Conservation (phyloP, 2,888 invertebrate genomes). For the Plagodis pulveraria region DNA sequence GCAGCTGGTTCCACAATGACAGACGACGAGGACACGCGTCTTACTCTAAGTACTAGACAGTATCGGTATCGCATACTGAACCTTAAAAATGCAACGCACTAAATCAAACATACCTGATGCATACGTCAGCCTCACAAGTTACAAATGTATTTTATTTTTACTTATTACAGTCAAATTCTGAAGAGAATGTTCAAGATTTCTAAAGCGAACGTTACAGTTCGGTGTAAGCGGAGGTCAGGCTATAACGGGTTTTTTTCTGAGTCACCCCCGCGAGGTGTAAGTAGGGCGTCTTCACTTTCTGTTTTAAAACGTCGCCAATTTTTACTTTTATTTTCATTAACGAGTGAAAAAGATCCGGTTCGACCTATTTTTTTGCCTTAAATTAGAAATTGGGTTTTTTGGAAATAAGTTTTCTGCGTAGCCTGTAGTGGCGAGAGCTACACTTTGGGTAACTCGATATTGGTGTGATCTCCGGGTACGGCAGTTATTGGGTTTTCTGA, state of each 20-base stretch:
- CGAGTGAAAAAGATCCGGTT: slow-evolving; percentile 31
- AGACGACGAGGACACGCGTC: too few relatives aligned
- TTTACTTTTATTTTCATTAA: slow-evolving; percentile 34
- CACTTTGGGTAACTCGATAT: too few relatives aligned
- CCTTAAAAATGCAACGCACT: too few relatives aligned
- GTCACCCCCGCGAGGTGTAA: slow-evolving; percentile 54
- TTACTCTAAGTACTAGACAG: too few relatives aligned
- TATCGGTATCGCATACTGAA: too few relatives aligned
- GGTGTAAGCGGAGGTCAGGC: slow-evolving; percentile 47
- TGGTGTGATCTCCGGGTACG: too few relatives aligned
- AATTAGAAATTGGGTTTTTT: slow-evolving; percentile 2
- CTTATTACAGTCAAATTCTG: neutral
- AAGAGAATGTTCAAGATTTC: neutral
- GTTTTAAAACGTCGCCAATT: slow-evolving; percentile 35
- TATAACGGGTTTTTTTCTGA: slow-evolving; percentile 69
- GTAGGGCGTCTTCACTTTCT: slow-evolving; percentile 61
- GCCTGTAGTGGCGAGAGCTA: neutral
- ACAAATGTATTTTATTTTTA: neutral
- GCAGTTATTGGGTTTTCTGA: too few relatives aligned
- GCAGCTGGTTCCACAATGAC: too few relatives aligned
- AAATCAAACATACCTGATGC: too few relatives aligned
- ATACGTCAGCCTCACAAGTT: neutral
- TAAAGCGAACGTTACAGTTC: slow-evolving; percentile 22
- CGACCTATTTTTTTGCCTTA: slow-evolving; percentile 21
- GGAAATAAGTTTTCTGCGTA: neutral